Conservation (phyloP, 2,113 vertebrate genomes). For the Desmodus rotundus region DNA sequence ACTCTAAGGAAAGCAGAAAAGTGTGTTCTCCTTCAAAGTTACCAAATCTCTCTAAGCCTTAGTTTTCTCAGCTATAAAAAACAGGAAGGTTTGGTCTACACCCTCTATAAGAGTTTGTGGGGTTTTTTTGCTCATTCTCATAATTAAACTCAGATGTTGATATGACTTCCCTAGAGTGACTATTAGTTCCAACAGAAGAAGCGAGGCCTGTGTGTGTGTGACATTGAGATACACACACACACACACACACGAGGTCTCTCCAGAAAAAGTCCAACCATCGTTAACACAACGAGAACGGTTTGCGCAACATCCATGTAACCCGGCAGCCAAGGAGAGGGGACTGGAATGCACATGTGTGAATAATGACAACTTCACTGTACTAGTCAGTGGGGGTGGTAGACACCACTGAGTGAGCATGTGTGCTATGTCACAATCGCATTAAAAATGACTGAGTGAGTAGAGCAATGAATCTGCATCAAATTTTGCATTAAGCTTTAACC, state of each 20-base stretch:
- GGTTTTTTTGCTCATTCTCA: neutral
- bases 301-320: no score
- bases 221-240: neutral
- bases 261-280: no score
- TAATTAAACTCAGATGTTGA: constrained; percentile 20
- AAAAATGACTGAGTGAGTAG: no score
- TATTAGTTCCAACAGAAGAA: neutral
- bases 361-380: no score
- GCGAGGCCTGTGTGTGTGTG: neutral
- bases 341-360: no score
- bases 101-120: neutral
- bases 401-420: no score
- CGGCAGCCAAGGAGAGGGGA: no score
- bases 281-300: no score
- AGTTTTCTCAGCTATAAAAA: constrained; percentile 12
- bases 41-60: neutral
- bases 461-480: no score
- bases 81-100: neutral
- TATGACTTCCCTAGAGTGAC: neutral
- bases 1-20: neutral
- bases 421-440: no score
- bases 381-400: no score
- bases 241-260: neutral
- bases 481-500: no score
- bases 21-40: neutral